Conservation (phyloP, 2,888 invertebrate species). For the Plemyria rubiginata region DNA sequence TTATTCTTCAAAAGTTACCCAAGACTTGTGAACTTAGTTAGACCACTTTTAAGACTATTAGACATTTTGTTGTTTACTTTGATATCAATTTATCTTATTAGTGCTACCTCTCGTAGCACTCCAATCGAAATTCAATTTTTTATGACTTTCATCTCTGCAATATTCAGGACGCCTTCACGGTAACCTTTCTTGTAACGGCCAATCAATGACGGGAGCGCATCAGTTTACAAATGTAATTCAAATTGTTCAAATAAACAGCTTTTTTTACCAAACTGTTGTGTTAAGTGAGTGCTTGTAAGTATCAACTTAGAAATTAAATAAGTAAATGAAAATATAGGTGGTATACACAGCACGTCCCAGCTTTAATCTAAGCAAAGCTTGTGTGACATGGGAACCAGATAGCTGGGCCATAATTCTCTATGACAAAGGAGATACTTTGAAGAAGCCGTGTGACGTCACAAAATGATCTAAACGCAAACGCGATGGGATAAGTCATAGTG, state of each 20-base stretch:
- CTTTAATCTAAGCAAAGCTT: no score
- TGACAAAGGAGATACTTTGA: no score
- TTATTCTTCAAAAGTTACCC: not conserved
- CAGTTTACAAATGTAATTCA: conserved; percentile 22
- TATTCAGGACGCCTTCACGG: conserved; percentile 48
- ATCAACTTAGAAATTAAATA: no score
- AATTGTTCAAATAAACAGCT: conserved; percentile 1
- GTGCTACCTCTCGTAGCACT: conserved; percentile 25
- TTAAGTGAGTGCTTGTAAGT: no score
- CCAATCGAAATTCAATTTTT: conserved; percentile 50
- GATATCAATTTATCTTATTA: conserved; percentile 20
- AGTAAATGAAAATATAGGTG: no score
- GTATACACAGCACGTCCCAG: no score
- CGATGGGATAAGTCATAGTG: no score
- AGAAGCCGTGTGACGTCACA: no score
- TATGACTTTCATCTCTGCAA: conserved; percentile 55
- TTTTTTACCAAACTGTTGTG: no score
- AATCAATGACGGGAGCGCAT: conserved; percentile 30
- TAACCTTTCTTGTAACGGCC: conserved; percentile 46
- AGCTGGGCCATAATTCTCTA: no score
- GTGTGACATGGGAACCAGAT: no score
- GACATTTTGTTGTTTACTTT: conserved; percentile 10
- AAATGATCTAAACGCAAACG: no score
- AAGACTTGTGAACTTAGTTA: conserved; percentile 4
- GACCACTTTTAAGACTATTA: conserved; percentile 6